Evolutionary conservation across 2,888 invertebrate species (phyloP), one percentile per base, ranked within the genome.

Genomic region (Exocentrus adspersus): DNA sequence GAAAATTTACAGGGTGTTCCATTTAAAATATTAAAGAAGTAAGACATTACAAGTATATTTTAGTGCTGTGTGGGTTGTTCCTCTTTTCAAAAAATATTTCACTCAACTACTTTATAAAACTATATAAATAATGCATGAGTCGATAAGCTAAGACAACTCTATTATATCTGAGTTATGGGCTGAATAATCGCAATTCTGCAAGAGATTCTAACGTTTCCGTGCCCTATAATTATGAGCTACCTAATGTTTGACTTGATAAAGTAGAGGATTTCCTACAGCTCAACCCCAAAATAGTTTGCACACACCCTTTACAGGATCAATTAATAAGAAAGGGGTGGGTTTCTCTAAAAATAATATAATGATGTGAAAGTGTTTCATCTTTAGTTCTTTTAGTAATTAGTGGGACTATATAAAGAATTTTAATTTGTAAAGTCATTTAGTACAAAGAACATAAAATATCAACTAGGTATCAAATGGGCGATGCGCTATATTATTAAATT

Each of bases 341-440:
- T 45, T 32, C 30, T 17, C 46, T 45, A 24, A 43, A n/a, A 46
- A 32, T 24, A 43, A 57, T 57, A 60, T 46, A 60, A 48, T 60
- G 54, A 57, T 56, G 60, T 50, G 45, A 30, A 45, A 45, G 48
- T 59, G 48, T 53, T 53, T 24, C 12, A 52, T 53, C n/a, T 53
- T 53, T 42, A 63, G 28, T 32, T 46, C 10, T 16, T 17, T 12
- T n/a, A 37, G 45, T 48, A 53, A 53, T 48, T 14, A 54, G 43
- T 51, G 19, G 32, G 43, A 52, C n/a, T n/a, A 60, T 56, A 54
- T 32, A 30, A 57, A 14, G 28, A 56, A 51, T 46, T 24, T 54
- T 48, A 53, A 61, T 61, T 28, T 53, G 58, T 58, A 53, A 48
- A 59, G 62, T 62, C 62, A 62, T 45, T 62, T 64, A 64, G 59